Conservation (phyloP, 1,140 invertebrate species). For the Sarcophaga peregrina region DNA sequence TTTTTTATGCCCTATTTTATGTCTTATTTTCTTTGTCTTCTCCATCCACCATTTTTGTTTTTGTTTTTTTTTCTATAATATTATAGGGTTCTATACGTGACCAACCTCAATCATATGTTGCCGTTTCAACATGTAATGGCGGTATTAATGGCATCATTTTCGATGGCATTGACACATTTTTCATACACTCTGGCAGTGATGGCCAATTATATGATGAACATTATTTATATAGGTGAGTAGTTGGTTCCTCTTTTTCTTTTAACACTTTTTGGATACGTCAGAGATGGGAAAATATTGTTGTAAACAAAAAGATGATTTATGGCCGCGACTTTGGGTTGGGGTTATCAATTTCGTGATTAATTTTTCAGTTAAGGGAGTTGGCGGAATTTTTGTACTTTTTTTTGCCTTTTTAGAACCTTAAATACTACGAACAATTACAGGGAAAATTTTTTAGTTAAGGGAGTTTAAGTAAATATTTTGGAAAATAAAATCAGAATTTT, state of each 20-base stretch:
- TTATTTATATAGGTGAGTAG: conserved; percentile 61
- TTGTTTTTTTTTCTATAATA: conserved; percentile 43
- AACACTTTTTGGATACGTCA: not conserved
- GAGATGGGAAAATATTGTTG: no score
- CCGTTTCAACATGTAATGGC: conserved; percentile 84
- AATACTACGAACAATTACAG: no score
- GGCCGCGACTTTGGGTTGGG: not conserved
- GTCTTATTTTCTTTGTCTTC: not conserved
- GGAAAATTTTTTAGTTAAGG: not conserved
- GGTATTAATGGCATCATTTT: conserved; percentile 84
- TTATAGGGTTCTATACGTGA: conserved; percentile 77
- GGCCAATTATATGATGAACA: conserved; percentile 60
- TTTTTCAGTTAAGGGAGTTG: not conserved
- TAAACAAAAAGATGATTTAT: no score
- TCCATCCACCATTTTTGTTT: not conserved
- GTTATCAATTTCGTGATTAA: not conserved
- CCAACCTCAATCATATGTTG: conserved; percentile 80
- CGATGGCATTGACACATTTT: conserved; percentile 81
- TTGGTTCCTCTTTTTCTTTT: conserved; percentile 47
- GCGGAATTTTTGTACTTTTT: not conserved
- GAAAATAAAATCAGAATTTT: not conserved
- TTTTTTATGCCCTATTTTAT: not conserved
- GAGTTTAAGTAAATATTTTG: not conserved
- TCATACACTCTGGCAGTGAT: conserved; percentile 72
- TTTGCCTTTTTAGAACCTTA: no score